phyloP scores from a whole-genome alignment of 2,797 vertebrate genomes.

The Distichodus sexfasciatus region DNA sequence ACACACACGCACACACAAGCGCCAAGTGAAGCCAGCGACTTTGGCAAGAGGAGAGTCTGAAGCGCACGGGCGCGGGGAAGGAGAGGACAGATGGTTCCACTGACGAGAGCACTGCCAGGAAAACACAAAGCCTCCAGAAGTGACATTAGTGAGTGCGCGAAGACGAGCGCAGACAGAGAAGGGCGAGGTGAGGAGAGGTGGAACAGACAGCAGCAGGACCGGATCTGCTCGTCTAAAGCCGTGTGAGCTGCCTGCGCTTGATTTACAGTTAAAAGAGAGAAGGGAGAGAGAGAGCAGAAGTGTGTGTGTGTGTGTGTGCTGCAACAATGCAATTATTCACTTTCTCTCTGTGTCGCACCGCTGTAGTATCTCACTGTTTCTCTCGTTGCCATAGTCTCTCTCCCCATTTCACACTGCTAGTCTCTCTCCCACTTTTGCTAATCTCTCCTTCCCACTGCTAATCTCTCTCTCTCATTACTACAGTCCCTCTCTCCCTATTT shows the following conservation, averaged over 20 bases:
- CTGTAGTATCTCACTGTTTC: not conserved
- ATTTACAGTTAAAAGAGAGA: slow-evolving; percentile 12
- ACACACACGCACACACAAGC: not conserved
- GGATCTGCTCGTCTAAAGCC: slow-evolving; percentile 24
- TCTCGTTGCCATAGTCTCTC: too few relatives aligned
- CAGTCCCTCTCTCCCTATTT: too few relatives aligned
- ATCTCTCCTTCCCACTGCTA: too few relatives aligned
- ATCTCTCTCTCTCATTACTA: not conserved
- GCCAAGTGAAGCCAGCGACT: slow-evolving; percentile 80
- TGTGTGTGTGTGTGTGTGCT: too few relatives aligned
- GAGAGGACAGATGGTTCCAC: slow-evolving; percentile 99
- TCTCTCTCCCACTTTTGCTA: too few relatives aligned
- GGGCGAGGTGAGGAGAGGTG: slow-evolving; percentile 15
- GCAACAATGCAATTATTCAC: not conserved
- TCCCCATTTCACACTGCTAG: too few relatives aligned
- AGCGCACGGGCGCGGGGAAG: slow-evolving; percentile 86
- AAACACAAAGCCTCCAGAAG: slow-evolving; percentile 80
- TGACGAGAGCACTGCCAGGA: slow-evolving; percentile 90
- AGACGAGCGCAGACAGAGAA: slow-evolving; percentile 52
- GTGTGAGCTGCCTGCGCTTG: not conserved
- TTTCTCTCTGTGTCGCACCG: not conserved
- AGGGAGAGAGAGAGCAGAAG: too few relatives aligned
- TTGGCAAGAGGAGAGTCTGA: slow-evolving; percentile 88
- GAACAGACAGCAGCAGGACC: not conserved
- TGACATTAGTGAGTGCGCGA: slow-evolving; percentile 67